Base-by-base conservation (phyloP, 2,797 vertebrate species). In the Liparis tanakae region DNA sequence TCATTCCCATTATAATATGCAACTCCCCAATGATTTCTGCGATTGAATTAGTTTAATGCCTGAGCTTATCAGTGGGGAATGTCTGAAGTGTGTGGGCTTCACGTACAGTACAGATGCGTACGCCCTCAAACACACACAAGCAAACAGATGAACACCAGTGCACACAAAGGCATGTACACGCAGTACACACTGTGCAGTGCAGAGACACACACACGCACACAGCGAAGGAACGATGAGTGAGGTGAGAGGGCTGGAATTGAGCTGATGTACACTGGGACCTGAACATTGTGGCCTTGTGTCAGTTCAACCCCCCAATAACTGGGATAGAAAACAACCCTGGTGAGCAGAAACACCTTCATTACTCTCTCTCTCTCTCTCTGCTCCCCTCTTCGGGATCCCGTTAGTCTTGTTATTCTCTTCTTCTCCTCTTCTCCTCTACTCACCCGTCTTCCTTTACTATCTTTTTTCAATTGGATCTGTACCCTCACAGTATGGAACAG, bases 221-320 rank as follows among this genome's bases (percentile, higher is more conserved):
- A 74, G 44, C 2, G 1, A 67, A 51, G 53, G 62, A 61, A 75
- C 85, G 85, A 88, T 74, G 70, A 81, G 72, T 76, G 48, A 80
- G 81, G 83, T 81, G 72, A 87, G 69, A 80, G 78, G 78, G 87
- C 76, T 85, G 80, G 84, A 89, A 91, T 87, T 81, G 86, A 91
- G 85, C 82, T 71, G 83, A 75, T 67, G 57, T 67, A 82, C 86
- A 79, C 75, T 37, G 65, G 48, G 70, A 84, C 76, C 82, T 72
- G 64, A 83, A 87, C 86, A 88, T 10, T 61, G 76, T 85, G 81
- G 74, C 83, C 82, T 76, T 15, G 72, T 85, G 87, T 89, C 82
- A 80, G 81, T 86, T 85, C 82, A 83, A 88, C 81, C 87, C 61
- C 72, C 61, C 51, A 25, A 15, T 68, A 79, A 77, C 59, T 4